These are phyloP conservation scores for Momotus momota DNA, from an alignment of 2,797 vertebrate species.

Conservation along the genomic window DNA sequence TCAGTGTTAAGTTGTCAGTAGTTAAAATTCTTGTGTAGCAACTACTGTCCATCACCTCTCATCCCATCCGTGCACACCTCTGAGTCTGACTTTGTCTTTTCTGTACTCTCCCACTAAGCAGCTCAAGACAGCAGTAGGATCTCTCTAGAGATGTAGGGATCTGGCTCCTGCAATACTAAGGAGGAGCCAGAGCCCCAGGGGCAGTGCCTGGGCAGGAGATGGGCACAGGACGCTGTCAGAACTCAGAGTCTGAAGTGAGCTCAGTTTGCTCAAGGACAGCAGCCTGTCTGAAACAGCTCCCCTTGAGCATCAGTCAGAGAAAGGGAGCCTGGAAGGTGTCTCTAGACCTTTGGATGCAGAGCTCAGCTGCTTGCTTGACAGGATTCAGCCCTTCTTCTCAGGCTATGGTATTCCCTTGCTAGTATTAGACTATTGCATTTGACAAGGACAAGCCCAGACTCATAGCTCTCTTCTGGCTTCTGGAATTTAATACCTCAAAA, in stretches of 20 bases:
- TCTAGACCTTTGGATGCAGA: neutral
- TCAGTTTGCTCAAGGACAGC: neutral
- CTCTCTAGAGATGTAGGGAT: neutral
- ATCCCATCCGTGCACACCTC: neutral
- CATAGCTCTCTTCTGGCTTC: neutral
- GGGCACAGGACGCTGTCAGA: neutral
- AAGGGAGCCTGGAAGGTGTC: neutral
- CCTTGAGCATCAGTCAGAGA: neutral
- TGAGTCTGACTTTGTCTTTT: neutral
- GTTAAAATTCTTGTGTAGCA: neutral
- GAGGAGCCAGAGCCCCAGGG: neutral
- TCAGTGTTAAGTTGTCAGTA: neutral
- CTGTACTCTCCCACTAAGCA: neutral
- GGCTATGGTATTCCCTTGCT: neutral
- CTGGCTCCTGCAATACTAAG: neutral
- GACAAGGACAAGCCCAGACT: neutral
- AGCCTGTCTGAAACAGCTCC: neutral
- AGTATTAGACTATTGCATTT: neutral
- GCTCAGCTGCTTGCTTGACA: neutral
- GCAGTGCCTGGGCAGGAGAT: neutral
- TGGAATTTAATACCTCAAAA: neutral
- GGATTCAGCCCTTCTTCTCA: neutral
- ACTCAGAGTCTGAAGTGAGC: neutral
- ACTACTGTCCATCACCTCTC: neutral
- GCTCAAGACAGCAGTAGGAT: neutral